Percentiles rank a stretch among this genome's conserved stretches.
Conservation (phyloP, 2,888 invertebrate genomes). For the Rutpela maculata region DNA sequence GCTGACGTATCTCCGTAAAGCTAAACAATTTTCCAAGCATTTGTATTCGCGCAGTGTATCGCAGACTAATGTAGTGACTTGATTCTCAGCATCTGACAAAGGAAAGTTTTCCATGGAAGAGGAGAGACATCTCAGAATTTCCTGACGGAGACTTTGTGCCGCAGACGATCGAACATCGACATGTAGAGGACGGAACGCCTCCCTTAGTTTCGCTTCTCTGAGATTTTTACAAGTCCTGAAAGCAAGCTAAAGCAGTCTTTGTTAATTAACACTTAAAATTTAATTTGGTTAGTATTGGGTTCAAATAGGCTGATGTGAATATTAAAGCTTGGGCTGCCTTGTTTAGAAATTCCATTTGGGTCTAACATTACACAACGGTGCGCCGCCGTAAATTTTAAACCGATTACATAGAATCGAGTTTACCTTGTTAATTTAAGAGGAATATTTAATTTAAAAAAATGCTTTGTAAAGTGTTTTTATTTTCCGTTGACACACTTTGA, state of each 20-base stretch:
- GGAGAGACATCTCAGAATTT: constrained; percentile 77
- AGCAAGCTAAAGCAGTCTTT: constrained; percentile 77
- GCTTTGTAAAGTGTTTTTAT: no score
- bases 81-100: constrained; percentile 81
- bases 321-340: background rate
- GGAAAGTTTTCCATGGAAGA: constrained; percentile 84
- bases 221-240: constrained; percentile 84
- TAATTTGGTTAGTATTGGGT: constrained; percentile 14
- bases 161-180: constrained; percentile 70
- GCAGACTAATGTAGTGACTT: constrained; percentile 80
- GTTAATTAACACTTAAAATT: constrained; percentile 27
- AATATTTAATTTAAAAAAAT: no score
- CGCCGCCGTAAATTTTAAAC: background rate
- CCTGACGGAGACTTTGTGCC: constrained; percentile 77
- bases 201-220: constrained; percentile 83
- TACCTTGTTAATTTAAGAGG: background rate
- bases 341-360: constrained; percentile 24
- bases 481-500: no score
- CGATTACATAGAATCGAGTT: background rate
- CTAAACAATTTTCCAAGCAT: constrained; percentile 86
- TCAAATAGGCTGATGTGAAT: constrained; percentile 18
- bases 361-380: background rate
- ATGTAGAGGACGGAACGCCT: constrained; percentile 78
- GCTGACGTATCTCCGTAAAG: constrained; percentile 86
- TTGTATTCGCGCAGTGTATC: constrained; percentile 96